Evolutionary conservation across 1,140 invertebrate species (phyloP).

Genomic region (Eriosoma lanigerum): DNA sequence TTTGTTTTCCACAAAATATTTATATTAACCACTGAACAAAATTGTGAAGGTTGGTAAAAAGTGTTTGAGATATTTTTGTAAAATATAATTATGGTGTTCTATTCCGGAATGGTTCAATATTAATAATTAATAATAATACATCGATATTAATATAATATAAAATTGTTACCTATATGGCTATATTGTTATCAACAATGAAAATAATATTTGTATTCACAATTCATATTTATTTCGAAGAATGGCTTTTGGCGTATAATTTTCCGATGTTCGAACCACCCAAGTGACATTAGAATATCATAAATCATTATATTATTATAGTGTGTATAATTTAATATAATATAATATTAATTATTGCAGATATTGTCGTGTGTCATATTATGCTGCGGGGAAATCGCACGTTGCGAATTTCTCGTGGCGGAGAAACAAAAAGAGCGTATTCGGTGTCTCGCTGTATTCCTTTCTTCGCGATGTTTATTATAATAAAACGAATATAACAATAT

Average conservation of each 20-base stretch:
- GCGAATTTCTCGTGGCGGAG: slow-evolving; percentile 1
- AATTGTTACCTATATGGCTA: no score
- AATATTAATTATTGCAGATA: not conserved
- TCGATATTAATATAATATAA: no score
- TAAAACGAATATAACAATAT: not conserved
- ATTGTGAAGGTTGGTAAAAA: no score
- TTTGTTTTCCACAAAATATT: no score
- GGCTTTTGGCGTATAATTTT: not conserved
- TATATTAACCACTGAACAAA: no score
- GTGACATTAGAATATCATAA: not conserved
- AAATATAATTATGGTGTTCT: no score
- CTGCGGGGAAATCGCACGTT: not conserved
- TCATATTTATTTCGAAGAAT: not conserved
- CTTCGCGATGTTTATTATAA: not conserved
- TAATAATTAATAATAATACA: no score
- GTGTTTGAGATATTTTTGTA: no score
- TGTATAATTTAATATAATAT: not conserved
- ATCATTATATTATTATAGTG: not conserved
- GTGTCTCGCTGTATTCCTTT: not conserved
- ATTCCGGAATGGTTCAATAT: no score
- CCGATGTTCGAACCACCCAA: not conserved
- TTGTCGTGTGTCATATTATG: not conserved
- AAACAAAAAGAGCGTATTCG: not conserved
- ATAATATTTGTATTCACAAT: no score
- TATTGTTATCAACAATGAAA: no score